Base-by-base conservation (phyloP, 2,113 vertebrate genomes). In the Cavia aperea region DNA sequence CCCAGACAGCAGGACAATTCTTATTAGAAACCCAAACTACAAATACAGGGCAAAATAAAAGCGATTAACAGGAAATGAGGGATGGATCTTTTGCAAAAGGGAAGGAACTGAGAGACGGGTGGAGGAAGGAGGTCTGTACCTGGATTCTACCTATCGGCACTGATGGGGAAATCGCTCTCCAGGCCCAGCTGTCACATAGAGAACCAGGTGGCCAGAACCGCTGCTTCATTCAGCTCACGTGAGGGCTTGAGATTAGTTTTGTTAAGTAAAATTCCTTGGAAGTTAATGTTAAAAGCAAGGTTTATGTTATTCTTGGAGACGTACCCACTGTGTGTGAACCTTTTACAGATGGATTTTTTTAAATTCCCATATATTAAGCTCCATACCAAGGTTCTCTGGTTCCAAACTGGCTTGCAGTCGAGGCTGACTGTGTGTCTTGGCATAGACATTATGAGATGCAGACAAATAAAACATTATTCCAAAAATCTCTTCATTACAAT, bases 381-480 rank as follows among this genome's bases (percentile, higher is more conserved):
- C 23, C 2, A 10, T 62, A 21, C 62, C 89, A 58, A 85, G 23
- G 89, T 93, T 90, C 72, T 86, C 85, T 89, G 72, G 39, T 83
- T 94, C 88, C 56, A 88, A 18, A 79, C 1, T 82, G 14, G 46
- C 60, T 88, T 77, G 68, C 43, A 86, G 81, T 90, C 90, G 63
- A 73, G 33, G 60, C 82, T 43, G 70, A 62, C 62, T 19, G 51
- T 86, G 63, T 66, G 36, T 90, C 93, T 92, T 91, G 89, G 92
- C 62, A 56, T 85, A 94, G 29, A 63, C 86, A 83, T 86, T 68
- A 91, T 68, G 2, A 88, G 66, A 82, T n/a, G 9, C 33, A 72
- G 83, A 90, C 93, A 92, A 83, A 77, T 81, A 63, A 88, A 94
- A 56, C 82, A 88, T 65, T 86, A 95, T 65, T 54, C 70, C 75